A percentile compares a stretch with the other conserved stretches of the same genome.
Evolutionary conservation across 2,797 vertebrate genomes (phyloP).

Genomic region (Manis crassicaudata): DNA sequence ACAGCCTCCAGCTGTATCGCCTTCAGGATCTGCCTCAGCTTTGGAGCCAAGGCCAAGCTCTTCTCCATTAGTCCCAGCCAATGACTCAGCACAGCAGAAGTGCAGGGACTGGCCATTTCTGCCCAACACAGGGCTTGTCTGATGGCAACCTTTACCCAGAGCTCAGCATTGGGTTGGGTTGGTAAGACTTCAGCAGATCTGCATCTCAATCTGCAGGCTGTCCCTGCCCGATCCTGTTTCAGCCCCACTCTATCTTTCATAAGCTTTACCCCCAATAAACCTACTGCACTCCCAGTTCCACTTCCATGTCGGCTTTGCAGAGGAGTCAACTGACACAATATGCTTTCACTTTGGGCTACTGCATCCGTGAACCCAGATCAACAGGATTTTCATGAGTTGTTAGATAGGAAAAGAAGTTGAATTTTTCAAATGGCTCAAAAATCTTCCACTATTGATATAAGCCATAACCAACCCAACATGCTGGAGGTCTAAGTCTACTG

Average conservation of each 20-base stretch:
- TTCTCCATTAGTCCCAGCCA: neutral
- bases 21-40: neutral
- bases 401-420: conserved; percentile 26
- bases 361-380: neutral
- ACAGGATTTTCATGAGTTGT: conserved; percentile 18
- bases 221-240: neutral
- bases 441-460: conserved; percentile 42
- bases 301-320: conserved; percentile 18
- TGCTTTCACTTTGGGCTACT: conserved; percentile 29
- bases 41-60: neutral
- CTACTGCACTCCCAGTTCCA: neutral
- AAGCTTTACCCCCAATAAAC: neutral
- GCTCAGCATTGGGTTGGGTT: neutral
- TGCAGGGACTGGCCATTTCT: conserved; percentile 26
- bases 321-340: neutral
- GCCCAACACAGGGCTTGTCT: neutral
- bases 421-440: conserved; percentile 2
- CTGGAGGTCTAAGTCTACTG: neutral
- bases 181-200: neutral
- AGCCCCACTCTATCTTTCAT: neutral
- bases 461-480: neutral
- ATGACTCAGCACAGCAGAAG: neutral
- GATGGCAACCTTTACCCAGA: neutral
- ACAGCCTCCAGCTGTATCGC: neutral
- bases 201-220: neutral